Base-by-base conservation (phyloP, 1,140 invertebrate species). In the Helicoverpa armigera region DNA sequence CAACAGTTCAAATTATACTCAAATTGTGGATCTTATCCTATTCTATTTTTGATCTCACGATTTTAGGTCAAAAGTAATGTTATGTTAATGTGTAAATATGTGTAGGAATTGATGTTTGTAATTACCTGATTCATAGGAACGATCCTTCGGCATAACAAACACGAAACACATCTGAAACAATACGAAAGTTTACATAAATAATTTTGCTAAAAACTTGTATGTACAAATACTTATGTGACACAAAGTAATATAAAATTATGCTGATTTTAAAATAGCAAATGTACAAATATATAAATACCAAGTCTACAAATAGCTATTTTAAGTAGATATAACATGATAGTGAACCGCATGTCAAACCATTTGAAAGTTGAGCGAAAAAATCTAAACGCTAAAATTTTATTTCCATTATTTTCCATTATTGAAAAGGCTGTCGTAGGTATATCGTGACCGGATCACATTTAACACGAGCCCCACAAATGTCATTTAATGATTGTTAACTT, bases 371-470 rank as follows among this genome's bases (percentile, higher is more conserved):
- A 63, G 14, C 23, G 63, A 12, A 50, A 51, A 69, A 50, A 69
- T n/a, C 5, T 69, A 51, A 51, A 65, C 43, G 63, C 35, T 51
- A 43, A 29, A 51, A 58, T 48, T 53, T 63, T 48, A 54, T 69
- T 56, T 75, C 31, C 53, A 43, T 63, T 48, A 54, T 69, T 56
- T 75, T 50, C 53, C 35, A 51, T 60, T 48, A 79, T 69, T 53
- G 48, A 69, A 51, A 72, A 72, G 18, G 51, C 18, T 60, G 70
- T 31, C 63, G 35, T 31, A n/a, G n/a, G n/a, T n/a, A 81, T 81
- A 81, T 81, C 73, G 65, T 81, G 80, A 81, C 73, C 75, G 43
- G 54, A 72, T 56, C 75, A 78, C 14, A 48, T 29, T 35, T 54
- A 58, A 53, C 56, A n/a, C 10, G 10, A 72, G 78, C 50, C 48